Evolutionary conservation across 2,888 invertebrate species (phyloP).

Genomic region (Herminia tarsipennalis): DNA sequence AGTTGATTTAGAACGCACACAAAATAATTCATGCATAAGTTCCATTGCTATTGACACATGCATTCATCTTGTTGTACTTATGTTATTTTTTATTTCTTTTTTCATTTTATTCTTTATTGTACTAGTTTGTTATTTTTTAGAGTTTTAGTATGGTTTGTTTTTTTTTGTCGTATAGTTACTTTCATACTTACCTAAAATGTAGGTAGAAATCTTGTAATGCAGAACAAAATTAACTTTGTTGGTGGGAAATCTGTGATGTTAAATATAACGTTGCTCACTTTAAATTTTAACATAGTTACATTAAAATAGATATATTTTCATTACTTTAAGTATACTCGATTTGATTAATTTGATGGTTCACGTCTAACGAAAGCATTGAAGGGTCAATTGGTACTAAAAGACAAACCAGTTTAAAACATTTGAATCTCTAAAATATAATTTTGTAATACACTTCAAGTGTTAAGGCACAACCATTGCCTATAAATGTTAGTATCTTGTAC

Average conservation of each 20-base stretch:
- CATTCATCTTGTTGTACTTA: slow-evolving; percentile 70
- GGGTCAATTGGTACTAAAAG: slow-evolving; percentile 5
- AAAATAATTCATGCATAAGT: slow-evolving; percentile 54
- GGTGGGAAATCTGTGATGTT: slow-evolving; percentile 62
- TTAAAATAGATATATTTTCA: slow-evolving; percentile 42
- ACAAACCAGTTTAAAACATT: slow-evolving; percentile 10
- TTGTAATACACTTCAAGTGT: slow-evolving; percentile 30
- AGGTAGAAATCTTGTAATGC: slow-evolving; percentile 22
- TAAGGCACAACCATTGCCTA: slow-evolving; percentile 16
- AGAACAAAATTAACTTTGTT: slow-evolving; percentile 30
- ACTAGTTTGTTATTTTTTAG: slow-evolving; percentile 38
- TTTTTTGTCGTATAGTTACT: slow-evolving; percentile 31
- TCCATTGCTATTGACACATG: slow-evolving; percentile 54
- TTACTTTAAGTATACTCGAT: slow-evolving; percentile 18
- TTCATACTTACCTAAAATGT: slow-evolving; percentile 19
- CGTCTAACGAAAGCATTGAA: slow-evolving; percentile 2
- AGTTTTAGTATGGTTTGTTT: slow-evolving; percentile 28
- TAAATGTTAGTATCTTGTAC: slow-evolving; percentile 34
- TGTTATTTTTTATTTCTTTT: slow-evolving; percentile 49
- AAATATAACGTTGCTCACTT: slow-evolving; percentile 75
- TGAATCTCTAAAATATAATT: slow-evolving; percentile 40
- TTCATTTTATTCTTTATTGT: slow-evolving; percentile 41
- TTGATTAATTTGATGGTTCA: slow-evolving; percentile 14
- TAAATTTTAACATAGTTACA: slow-evolving; percentile 65
- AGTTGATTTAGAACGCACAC: slow-evolving; percentile 35